These are phyloP conservation scores for Megalopta genalis DNA, from an alignment of 1,140 invertebrate species.

Conservation along the genomic window DNA sequence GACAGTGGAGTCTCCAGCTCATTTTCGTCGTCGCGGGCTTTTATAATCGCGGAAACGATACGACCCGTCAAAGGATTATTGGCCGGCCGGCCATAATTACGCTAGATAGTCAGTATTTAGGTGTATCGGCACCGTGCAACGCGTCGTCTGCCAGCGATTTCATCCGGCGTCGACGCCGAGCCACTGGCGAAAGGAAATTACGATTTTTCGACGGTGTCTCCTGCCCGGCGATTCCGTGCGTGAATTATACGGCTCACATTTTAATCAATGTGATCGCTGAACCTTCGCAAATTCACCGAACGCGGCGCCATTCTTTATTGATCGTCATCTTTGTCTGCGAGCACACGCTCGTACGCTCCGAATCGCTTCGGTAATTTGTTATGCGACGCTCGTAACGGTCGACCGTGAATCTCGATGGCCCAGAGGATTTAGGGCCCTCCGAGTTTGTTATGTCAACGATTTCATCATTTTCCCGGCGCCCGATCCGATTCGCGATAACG, in stretches of 20 bases:
- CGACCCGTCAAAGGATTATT: conserved; percentile 8
- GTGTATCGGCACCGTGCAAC: conserved; percentile 29
- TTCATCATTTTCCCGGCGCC: too few relatives aligned
- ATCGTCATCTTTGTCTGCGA: conserved; percentile 13
- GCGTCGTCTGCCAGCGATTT: conserved; percentile 37
- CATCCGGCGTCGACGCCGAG: conserved; percentile 32
- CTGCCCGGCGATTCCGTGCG: neutral
- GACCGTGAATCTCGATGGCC: neutral
- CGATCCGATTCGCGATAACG: too few relatives aligned
- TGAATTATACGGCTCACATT: neutral
- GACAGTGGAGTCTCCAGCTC: too few relatives aligned
- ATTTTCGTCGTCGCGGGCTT: neutral
- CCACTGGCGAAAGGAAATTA: conserved; percentile 49
- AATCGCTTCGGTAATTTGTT: conserved; percentile 2
- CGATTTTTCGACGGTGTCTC: conserved; percentile 29
- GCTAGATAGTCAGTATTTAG: conserved; percentile 34
- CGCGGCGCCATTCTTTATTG: conserved; percentile 11
- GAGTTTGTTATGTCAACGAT: neutral
- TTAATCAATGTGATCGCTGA: neutral
- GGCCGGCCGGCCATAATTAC: conserved; percentile 11
- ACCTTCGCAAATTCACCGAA: neutral
- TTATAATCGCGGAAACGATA: conserved; percentile 37
- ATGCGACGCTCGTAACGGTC: neutral
- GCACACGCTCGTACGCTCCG: neutral
- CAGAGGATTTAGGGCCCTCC: neutral